Evolutionary conservation across 35 echinoderm and acorn worm genomes (phyloP).

Genomic region (Patiria miniata): DNA sequence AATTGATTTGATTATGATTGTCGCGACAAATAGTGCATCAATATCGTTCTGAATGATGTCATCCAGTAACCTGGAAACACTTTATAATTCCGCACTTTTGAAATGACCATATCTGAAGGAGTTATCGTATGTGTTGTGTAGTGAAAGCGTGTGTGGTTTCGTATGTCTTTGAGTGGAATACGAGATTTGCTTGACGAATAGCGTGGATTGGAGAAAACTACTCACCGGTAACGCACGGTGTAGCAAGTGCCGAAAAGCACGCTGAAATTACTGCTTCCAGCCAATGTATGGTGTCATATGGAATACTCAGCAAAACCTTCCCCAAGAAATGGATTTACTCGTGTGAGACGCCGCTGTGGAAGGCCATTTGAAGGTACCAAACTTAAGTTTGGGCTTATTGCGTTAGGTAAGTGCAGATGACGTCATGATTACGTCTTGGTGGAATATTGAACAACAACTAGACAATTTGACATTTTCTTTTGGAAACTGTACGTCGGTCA

Average conservation of each 20-base stretch:
- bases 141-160: too few relatives aligned
- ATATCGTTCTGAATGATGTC: not conserved
- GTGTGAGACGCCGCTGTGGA: slow-evolving; percentile 14
- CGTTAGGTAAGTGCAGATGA: slow-evolving; percentile 4
- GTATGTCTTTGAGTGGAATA: not conserved
- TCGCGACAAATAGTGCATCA: slow-evolving; percentile 1
- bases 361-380: slow-evolving; percentile 2
- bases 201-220: not conserved
- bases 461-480: not conserved
- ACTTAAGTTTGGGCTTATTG: slow-evolving; percentile 18
- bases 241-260: slow-evolving; percentile 6
- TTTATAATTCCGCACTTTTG: too few relatives aligned
- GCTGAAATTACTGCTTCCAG: not conserved
- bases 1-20: not conserved
- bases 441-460: not conserved
- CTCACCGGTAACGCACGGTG: not conserved
- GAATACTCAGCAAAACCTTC: slow-evolving; percentile 11
- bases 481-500: not conserved
- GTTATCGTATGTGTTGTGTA: too few relatives aligned
- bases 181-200: not conserved
- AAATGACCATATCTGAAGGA: too few relatives aligned
- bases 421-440: too few relatives aligned
- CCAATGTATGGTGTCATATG: slow-evolving; percentile 6
- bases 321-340: slow-evolving; percentile 2
- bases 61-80: not conserved